Evolutionary conservation across 2,113 vertebrate genomes (phyloP).

Genomic region (Anoplopoma fimbria): DNA sequence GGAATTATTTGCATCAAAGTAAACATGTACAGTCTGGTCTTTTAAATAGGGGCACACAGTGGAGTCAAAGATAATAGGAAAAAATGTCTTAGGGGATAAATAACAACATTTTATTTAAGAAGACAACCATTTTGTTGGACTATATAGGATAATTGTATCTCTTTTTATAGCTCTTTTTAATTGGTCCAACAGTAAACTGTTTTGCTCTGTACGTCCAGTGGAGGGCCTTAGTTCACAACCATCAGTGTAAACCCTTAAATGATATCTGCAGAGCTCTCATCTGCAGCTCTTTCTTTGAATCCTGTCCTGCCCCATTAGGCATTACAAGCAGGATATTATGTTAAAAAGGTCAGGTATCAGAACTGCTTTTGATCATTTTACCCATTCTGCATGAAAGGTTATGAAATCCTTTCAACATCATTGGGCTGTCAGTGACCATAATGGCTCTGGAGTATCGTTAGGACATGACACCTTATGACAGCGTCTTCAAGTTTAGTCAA

Average conservation of each 20-base stretch:
- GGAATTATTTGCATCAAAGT: neutral
- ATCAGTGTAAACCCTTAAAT: conserved; percentile 52
- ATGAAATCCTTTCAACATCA: conserved; percentile 25
- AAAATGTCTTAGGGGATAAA: neutral
- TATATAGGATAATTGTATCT: neutral
- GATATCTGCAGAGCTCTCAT: conserved; percentile 40
- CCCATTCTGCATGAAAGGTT: conserved; percentile 46
- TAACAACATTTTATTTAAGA: neutral
- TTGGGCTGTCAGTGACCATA: conserved; percentile 11
- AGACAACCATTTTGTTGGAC: neutral
- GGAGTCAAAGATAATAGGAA: neutral
- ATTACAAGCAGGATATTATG: conserved; percentile 32
- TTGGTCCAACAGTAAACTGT: neutral
- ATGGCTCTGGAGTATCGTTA: conserved; percentile 10
- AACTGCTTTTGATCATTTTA: conserved; percentile 50
- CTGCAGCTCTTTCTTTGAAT: conserved; percentile 30
- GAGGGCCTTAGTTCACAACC: conserved; percentile 23
- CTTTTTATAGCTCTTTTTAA: neutral
- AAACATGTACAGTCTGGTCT: too few relatives aligned
- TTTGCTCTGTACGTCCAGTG: neutral
- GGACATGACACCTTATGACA: conserved; percentile 20
- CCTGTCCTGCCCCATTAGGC: conserved; percentile 43
- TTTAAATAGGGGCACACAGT: neutral
- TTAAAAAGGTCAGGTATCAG: conserved; percentile 66
- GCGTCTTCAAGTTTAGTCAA: conserved; percentile 14